Conservation (phyloP, 2,888 invertebrate genomes). For the Andrena flavipes region DNA sequence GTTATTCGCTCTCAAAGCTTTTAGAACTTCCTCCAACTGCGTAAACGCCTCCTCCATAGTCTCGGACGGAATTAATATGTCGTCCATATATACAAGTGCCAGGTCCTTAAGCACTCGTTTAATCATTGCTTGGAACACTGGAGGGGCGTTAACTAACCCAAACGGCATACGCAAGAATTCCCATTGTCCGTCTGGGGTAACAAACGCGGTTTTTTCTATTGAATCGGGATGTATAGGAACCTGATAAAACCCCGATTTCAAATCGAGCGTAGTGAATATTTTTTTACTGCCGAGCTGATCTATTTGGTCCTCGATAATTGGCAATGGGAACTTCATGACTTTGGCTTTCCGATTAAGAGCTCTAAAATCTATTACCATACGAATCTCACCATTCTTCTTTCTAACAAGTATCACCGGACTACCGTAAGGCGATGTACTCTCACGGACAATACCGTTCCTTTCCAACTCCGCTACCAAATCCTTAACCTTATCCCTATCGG, state of each 20-base stretch:
- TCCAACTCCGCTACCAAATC: conserved; percentile 58
- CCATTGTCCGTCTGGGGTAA: conserved; percentile 80
- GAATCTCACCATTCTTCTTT: conserved; percentile 66
- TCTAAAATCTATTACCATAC: conserved; percentile 73
- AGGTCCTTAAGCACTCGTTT: conserved; percentile 16
- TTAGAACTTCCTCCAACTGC: conserved; percentile 60
- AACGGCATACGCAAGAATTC: conserved; percentile 78
- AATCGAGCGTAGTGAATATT: conserved; percentile 76
- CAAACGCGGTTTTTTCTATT: conserved; percentile 78
- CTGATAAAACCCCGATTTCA: conserved; percentile 78
- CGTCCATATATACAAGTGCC: conserved; percentile 65
- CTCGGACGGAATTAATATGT: conserved; percentile 66
- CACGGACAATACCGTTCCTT: conserved; percentile 57
- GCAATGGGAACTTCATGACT: conserved; percentile 78
- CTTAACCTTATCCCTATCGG: conserved; percentile 60
- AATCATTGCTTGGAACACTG: neutral
- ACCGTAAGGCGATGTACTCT: conserved; percentile 62
- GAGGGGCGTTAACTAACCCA: conserved; percentile 79
- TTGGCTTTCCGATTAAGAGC: conserved; percentile 76
- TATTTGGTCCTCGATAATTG: conserved; percentile 81
- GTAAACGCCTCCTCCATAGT: conserved; percentile 59
- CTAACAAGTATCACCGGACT: conserved; percentile 71
- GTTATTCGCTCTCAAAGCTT: conserved; percentile 37
- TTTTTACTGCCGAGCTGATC: conserved; percentile 72
- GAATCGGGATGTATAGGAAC: conserved; percentile 77